Percentiles rank a stretch among this genome's conserved stretches.
These are phyloP conservation scores for Beroe ovata DNA, from an alignment of 37 sponge, comb jelly and placozoan species.

Conservation along the genomic window DNA sequence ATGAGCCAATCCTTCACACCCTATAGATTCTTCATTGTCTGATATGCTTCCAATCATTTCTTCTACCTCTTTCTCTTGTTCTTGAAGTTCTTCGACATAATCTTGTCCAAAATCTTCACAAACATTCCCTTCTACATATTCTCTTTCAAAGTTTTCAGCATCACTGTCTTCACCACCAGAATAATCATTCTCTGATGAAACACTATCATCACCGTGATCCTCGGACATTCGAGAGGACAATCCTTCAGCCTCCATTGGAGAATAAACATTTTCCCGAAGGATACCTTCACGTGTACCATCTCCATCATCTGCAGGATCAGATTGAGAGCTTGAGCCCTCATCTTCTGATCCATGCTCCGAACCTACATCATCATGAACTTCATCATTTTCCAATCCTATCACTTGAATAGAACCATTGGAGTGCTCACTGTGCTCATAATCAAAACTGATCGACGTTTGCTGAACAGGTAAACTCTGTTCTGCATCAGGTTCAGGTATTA, in stretches of 20 bases:
- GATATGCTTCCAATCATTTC: background rate
- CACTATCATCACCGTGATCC: no score
- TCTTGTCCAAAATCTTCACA: background rate
- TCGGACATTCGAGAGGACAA: no score
- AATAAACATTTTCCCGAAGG: no score
- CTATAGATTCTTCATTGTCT: background rate
- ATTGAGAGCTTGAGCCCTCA: background rate
- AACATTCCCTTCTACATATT: background rate
- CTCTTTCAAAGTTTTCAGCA: background rate
- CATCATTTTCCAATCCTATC: background rate
- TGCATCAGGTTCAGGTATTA: background rate
- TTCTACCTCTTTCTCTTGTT: background rate
- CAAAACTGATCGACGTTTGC: background rate
- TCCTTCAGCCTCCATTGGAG: no score
- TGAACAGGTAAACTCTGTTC: background rate
- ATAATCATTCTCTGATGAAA: no score
- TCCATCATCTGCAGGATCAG: background rate
- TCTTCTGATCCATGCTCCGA: background rate
- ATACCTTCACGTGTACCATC: no score
- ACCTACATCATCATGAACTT: background rate
- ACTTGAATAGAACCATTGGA: conserved; percentile 27
- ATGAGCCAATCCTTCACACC: background rate
- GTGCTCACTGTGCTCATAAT: background rate
- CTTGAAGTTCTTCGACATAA: background rate
- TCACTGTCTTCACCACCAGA: no score